Base-by-base conservation (phyloP, 1,140 invertebrate genomes). In the Lepidurus arcticus region DNA sequence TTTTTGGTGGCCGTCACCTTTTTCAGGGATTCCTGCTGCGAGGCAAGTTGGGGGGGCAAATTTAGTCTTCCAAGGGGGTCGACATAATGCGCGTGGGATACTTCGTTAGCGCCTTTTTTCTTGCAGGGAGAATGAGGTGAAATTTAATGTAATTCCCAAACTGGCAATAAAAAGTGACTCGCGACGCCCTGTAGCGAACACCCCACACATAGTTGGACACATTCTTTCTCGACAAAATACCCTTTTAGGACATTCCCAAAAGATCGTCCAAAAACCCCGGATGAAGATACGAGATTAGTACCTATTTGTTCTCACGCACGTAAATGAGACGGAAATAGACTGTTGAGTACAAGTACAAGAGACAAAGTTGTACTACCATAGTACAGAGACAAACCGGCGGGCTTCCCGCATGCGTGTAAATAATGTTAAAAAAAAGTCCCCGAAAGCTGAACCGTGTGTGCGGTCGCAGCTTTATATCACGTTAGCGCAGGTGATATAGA, bases 1-100 rank as follows among this genome's bases (percentile, higher is more conserved):
- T 65, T 65, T 65, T 65, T 65, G 53, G 53, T 65, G 53, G 53
- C 21, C 16, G 53, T 65, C 53, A 65, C 53, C 53, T 65, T 65
- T 65, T n/a, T 65, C 53, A 65, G 21, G 53, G 21, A 7, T 21
- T 65, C 53, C 53, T 21, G 53, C 53, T 65, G 53, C 6, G 53
- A 16, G 53, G n/a, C 53, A 65, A 65, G 53, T 16, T 65, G 53
- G 21, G 45, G 45, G 45, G 10, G 45, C 45, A 47, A 47, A 11
- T 65, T 65, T 7, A 65, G 53, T 65, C 53, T 21, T 65, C 53
- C 53, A 21, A 13, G 53, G 13, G 21, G 53, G 13, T 13, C 9
- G 9, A 16, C 53, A 65, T 65, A 65, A 65, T 65, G 53, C 53
- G 21, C 53, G 53, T 65, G 13, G 21, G 53, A 65, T 65, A 9